These are phyloP conservation scores for Parochlus steinenii DNA, from an alignment of 2,888 invertebrate genomes.

Conservation along the genomic window DNA sequence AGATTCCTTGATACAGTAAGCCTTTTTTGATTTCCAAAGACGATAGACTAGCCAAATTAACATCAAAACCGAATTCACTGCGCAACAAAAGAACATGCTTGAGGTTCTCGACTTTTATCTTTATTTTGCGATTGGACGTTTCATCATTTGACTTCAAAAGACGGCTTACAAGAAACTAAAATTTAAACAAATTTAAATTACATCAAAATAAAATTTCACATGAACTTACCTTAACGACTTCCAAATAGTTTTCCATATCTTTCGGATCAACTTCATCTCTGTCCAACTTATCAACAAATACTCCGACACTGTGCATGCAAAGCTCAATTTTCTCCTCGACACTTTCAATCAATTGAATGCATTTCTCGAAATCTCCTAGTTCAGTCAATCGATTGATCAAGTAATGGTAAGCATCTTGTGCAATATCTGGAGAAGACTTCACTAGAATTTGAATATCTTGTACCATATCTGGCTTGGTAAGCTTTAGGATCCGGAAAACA, in stretches of 20 bases:
- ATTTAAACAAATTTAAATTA: no score
- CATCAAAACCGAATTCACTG: constrained; percentile 19
- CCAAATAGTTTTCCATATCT: constrained; percentile 1
- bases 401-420: constrained; percentile 23
- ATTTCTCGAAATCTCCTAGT: constrained; percentile 23
- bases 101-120: constrained; percentile 15
- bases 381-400: constrained; percentile 26
- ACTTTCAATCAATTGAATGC: constrained; percentile 22
- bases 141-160: neutral
- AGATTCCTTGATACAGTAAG: constrained; percentile 21
- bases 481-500: constrained; percentile 26
- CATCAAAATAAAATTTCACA: no score
- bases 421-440: constrained; percentile 24
- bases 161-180: neutral
- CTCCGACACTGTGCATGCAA: neutral
- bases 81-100: constrained; percentile 20
- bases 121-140: neutral
- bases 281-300: neutral
- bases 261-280: neutral
- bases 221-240: no score
- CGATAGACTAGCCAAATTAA: constrained; percentile 17
- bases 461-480: constrained; percentile 26
- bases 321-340: constrained; percentile 15
- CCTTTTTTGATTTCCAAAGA: constrained; percentile 17
- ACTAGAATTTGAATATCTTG: constrained; percentile 24